Evolutionary conservation across 2,888 invertebrate species (phyloP), one percentile per base, ranked within the genome.

Genomic region (Nomada fabriciana): DNA sequence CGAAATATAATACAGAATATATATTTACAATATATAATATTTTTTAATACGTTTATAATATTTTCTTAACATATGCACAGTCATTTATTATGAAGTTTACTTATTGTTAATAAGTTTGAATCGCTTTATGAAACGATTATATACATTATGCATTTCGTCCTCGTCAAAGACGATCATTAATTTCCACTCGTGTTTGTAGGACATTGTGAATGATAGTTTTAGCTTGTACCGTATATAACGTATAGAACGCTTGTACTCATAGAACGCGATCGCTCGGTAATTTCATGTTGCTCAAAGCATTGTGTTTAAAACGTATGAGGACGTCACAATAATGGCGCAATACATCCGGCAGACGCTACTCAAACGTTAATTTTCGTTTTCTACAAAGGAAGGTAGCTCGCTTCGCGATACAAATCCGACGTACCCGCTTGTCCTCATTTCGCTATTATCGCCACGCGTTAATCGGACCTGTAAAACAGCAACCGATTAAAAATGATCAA

Each of bases 201-300:
- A 57, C 11, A 47, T 64, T 9, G 25, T 47, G 57, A 57, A 69
- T 43, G 43, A 20, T 25, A 69, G 57, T 69, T 69, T 57, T 43
- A 20, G 0, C 15, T 23, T 15, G 15, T 43, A 15, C 18, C 47
- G 25, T 43, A 42, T 43, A 18, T 57, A n/a, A n/a, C n/a, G n/a
- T n/a, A n/a, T n/a, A n/a, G n/a, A n/a, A n/a, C n/a, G n/a, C n/a
- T n/a, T n/a, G n/a, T n/a, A n/a, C 7, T 4, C 15, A 11, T 25
- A 43, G n/a, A 69, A 57, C 42, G 13, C 25, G 43, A 57, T 57
- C 57, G 29, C 25, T 0, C 23, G n/a, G 43, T 59, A 59, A 69
- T 69, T 59, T 47, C 2, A 1, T 0, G 42, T 43, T 69, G 25
- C 42, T 42, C 69, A n/a, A 57, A 69, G 69, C 23, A 69, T 57